Percentiles rank a stretch among this genome's conserved stretches.
These are phyloP conservation scores for Heliornis fulica DNA, from an alignment of 2,113 vertebrate genomes.

Conservation along the genomic window DNA sequence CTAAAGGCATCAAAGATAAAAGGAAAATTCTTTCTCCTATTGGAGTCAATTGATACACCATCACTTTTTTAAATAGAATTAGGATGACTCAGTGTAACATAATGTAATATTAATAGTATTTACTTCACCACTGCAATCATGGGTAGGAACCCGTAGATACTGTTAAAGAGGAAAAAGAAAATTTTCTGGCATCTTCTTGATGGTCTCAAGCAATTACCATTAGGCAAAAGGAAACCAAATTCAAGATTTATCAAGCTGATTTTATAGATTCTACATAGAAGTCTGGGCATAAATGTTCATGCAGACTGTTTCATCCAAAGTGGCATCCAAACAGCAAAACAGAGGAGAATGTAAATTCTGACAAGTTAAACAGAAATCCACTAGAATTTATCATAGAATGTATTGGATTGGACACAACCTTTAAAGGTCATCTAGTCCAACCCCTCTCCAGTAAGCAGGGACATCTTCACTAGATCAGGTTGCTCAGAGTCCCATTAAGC, in stretches of 20 bases:
- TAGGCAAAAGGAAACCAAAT: background rate
- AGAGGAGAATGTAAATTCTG: background rate
- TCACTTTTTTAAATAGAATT: background rate
- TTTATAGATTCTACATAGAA: background rate
- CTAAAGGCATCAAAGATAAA: background rate
- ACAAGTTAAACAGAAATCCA: background rate
- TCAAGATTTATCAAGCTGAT: background rate
- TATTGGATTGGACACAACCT: no score
- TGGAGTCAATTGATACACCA: background rate
- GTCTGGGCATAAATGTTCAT: background rate
- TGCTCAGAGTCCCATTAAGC: no score
- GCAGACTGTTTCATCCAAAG: background rate
- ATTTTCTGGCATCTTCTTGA: background rate
- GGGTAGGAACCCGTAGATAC: background rate
- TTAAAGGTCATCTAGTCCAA: no score
- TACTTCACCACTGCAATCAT: background rate
- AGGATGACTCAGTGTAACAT: background rate
- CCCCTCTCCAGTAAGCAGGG: no score
- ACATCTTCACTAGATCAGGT: no score
- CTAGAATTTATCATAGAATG: no score
- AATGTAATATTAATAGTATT: background rate
- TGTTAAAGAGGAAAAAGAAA: background rate
- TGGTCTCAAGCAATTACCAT: background rate
- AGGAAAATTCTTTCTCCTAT: background rate
- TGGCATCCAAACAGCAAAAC: background rate